Percentiles rank a stretch among this genome's conserved stretches.
Conservation (phyloP, 35 echinoderm and acorn worm genomes). For the Patiria miniata region DNA sequence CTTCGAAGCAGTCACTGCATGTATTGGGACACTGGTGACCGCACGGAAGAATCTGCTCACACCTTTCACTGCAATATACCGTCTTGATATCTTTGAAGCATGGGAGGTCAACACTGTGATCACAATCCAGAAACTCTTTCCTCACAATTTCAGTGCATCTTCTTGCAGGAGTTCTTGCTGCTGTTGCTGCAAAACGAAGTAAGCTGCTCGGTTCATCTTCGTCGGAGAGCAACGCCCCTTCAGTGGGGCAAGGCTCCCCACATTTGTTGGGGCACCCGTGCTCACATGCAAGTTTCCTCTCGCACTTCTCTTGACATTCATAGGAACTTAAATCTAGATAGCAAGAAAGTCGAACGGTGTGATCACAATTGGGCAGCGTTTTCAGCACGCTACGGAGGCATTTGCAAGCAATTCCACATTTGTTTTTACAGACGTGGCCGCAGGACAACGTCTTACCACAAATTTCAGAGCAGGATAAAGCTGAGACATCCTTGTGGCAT, state of each 20-base stretch:
- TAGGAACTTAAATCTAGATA: not conserved
- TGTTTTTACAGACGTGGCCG: not conserved
- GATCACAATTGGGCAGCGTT: conserved; percentile 18
- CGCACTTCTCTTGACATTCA: not conserved
- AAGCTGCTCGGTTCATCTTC: too few species aligned
- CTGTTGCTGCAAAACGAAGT: not conserved
- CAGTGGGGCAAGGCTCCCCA: conserved; percentile 2
- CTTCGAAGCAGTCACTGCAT: not conserved
- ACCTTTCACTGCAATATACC: not conserved
- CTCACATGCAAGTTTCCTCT: conserved; percentile 13
- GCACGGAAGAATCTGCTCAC: not conserved
- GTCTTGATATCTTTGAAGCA: not conserved
- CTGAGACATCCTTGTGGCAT: not conserved
- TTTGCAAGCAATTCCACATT: conserved; percentile 5
- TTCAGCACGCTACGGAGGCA: not conserved
- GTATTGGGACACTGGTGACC: conserved; percentile 9
- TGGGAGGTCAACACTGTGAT: not conserved
- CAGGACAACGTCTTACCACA: not conserved
- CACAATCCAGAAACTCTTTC: not conserved
- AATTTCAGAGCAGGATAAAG: not conserved
- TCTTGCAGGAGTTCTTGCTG: not conserved
- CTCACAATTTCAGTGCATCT: not conserved
- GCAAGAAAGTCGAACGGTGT: conserved; percentile 14
- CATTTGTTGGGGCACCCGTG: conserved; percentile 35
- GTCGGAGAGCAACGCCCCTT: not conserved